Base-by-base conservation (phyloP, 2,888 invertebrate species). In the Lobophora halterata region DNA sequence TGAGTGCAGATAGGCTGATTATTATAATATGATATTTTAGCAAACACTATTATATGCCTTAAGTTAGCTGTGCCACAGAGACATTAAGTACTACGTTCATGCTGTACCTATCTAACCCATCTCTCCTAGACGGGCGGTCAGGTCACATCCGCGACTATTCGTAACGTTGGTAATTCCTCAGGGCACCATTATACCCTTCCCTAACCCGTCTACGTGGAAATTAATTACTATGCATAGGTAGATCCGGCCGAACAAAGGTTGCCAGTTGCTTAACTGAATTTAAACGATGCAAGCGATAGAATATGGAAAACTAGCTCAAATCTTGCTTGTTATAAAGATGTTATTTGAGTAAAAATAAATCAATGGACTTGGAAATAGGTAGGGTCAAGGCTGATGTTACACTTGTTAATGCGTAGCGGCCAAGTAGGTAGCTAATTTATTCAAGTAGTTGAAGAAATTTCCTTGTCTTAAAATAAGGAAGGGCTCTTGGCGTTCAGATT, bases 121-220 rank as follows among this genome's bases (percentile, higher is more conserved):
- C 25, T 35, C 28, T 18, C 16, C 28, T 36, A 42, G 42, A 32
- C 31, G 33, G 31, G 24, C 16, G 26, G 27, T 43, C 42, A 25
- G 42, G 24, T 20, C 28, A n/a, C n/a, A n/a, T n/a, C n/a, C n/a
- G n/a, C 29, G 6, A 29, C 39, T 29, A 38, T 36, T 36, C 32
- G 41, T 38, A 32, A 29, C 33, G 38, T 34, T 40, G 33, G 40
- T 33, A 36, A 34, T 24, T 26, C 43, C 37, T 26, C 18, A 3
- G 36, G 30, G 34, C 31, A 14, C 14, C 42, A 40, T 39, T 46
- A 46, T 31, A 38, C 41, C 48, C 48, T 44, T 19, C 35, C 31
- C 39, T 40, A 20, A 30, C 41, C 34, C 36, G 38, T 38, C 40
- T 39, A 39, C 44, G 36, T 39, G 34, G 44, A 48, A 49, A 49